Conservation (phyloP, 2,113 vertebrate species). For the Seriola aureovittata region DNA sequence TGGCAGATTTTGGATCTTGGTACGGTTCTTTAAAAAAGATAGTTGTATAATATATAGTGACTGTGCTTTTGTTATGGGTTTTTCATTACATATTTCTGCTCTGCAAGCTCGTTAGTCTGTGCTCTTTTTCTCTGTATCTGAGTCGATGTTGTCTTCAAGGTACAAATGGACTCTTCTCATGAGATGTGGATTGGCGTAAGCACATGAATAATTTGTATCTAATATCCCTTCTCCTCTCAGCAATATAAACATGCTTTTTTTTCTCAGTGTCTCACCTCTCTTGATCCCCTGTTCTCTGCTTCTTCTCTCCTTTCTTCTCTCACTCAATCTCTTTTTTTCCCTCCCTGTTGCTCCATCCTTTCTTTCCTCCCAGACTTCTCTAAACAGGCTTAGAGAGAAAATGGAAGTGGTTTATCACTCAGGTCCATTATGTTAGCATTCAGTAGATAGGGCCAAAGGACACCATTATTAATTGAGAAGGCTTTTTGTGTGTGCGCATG, state of each 20-base stretch:
- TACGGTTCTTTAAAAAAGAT: no score
- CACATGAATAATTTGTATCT: constrained; percentile 81
- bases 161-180: constrained; percentile 60
- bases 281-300: constrained; percentile 28
- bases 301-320: constrained; percentile 26
- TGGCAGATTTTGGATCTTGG: background rate
- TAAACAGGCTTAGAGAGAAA: constrained; percentile 60
- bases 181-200: constrained; percentile 58
- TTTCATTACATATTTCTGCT: constrained; percentile 13
- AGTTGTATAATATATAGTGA: background rate
- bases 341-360: background rate
- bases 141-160: constrained; percentile 57
- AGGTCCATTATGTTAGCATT: constrained; percentile 64
- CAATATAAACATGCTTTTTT: constrained; percentile 69
- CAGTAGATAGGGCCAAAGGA: constrained; percentile 61
- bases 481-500: constrained; percentile 9
- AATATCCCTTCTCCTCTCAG: constrained; percentile 70
- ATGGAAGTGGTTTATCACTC: constrained; percentile 62
- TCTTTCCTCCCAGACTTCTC: constrained; percentile 26
- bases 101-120: constrained; percentile 6
- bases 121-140: constrained; percentile 5
- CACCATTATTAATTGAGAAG: constrained; percentile 64
- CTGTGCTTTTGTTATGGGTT: background rate
- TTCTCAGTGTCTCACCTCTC: constrained; percentile 58
- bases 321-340: constrained; percentile 25